phyloP scores from a whole-genome alignment of 2,797 vertebrate species.

The Helostoma temminkii region DNA sequence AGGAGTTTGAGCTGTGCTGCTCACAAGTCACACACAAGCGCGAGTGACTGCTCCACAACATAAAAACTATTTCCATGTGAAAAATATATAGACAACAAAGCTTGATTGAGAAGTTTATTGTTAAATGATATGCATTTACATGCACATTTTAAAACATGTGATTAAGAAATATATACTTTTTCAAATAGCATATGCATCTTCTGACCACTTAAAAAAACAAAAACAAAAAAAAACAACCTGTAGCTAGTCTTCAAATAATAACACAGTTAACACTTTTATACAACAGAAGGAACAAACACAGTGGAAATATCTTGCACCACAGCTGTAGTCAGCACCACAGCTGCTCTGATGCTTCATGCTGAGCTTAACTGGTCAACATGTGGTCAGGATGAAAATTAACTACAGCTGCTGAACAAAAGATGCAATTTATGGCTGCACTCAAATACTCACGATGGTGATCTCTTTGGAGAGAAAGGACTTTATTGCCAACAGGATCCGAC shows the following conservation, averaged over 20 bases:
- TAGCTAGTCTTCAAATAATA: conserved; percentile 85
- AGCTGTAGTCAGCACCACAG: background rate
- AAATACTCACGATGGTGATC: background rate
- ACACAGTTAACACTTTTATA: conserved; percentile 24
- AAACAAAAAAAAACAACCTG: too few relatives aligned
- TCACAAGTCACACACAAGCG: background rate
- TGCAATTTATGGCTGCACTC: background rate
- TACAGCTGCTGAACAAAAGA: conserved; percentile 11
- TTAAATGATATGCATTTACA: conserved; percentile 92
- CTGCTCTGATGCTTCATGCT: background rate
- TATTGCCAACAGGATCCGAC: conserved; percentile 33
- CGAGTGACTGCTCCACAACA: background rate
- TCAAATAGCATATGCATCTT: conserved; percentile 88
- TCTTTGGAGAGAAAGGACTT: conserved; percentile 42
- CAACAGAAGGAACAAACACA: conserved; percentile 70
- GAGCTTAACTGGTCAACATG: conserved; percentile 5
- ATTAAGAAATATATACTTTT: conserved; percentile 88
- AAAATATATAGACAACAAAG: conserved; percentile 22
- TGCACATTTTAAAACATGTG: conserved; percentile 89
- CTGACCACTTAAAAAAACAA: conserved; percentile 79
- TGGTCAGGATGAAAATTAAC: conserved; percentile 16
- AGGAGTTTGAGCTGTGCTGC: background rate
- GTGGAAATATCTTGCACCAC: conserved; percentile 71
- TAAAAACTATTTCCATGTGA: background rate
- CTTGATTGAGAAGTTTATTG: conserved; percentile 82